Evolutionary conservation across 1,140 invertebrate genomes (phyloP).

Genomic region (Lasaia peninsularis): DNA sequence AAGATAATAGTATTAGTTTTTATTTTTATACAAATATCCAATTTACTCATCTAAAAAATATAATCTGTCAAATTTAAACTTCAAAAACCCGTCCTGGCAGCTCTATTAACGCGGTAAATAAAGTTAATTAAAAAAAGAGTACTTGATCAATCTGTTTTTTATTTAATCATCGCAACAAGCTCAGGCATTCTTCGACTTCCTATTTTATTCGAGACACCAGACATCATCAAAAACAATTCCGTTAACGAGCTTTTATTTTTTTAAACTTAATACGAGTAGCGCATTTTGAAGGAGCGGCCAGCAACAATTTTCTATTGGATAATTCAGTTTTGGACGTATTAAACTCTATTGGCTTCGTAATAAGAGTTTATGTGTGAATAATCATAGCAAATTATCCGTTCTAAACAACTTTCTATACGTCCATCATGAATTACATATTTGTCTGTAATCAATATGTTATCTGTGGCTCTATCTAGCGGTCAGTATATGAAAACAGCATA

Average conservation of each 20-base stretch:
- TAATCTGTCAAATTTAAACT: neutral
- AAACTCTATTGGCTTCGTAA: constrained; percentile 22
- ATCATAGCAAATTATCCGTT: constrained; percentile 14
- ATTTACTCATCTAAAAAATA: constrained; percentile 9
- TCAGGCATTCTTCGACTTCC: constrained; percentile 15
- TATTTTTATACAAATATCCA: neutral
- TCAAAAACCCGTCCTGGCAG: neutral
- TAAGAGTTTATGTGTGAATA: constrained; percentile 9
- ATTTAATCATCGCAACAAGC: constrained; percentile 27
- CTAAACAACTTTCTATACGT: constrained; percentile 52
- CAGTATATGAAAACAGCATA: constrained; percentile 36
- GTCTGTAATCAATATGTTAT: constrained; percentile 60
- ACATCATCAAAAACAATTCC: constrained; percentile 51
- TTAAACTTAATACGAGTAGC: constrained; percentile 50
- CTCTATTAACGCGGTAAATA: constrained; percentile 14
- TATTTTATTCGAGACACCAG: constrained; percentile 22
- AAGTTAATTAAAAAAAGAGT: constrained; percentile 22
- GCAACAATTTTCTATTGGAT: constrained; percentile 10
- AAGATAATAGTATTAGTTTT: neutral
- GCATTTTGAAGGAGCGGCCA: constrained; percentile 22
- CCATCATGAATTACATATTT: constrained; percentile 50
- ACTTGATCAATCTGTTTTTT: constrained; percentile 20
- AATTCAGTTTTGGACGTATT: constrained; percentile 11
- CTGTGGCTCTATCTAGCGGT: constrained; percentile 52
- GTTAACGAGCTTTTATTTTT: constrained; percentile 48